These are phyloP conservation scores for Loriculus beryllinus DNA, from an alignment of 2,797 vertebrate genomes.

Conservation along the genomic window DNA sequence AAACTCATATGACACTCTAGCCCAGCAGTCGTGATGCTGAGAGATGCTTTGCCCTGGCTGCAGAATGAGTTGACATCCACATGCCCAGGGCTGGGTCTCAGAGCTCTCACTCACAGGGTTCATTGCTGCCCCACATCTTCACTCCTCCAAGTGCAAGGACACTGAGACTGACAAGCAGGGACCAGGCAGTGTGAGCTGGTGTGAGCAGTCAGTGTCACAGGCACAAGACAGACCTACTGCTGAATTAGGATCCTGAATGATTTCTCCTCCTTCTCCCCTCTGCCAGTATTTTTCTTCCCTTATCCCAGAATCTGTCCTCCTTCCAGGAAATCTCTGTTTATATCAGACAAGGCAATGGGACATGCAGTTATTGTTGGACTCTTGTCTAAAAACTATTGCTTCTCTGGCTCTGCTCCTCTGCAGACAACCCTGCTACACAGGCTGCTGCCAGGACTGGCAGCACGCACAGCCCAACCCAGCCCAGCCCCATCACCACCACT, in stretches of 20 bases:
- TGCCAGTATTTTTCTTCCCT: neutral
- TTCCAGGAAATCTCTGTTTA: conserved; percentile 22
- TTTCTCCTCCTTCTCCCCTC: neutral
- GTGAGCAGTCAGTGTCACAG: neutral
- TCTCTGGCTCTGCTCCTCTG: neutral
- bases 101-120: neutral
- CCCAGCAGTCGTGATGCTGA: neutral
- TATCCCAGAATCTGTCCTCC: neutral
- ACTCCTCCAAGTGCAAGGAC: neutral
- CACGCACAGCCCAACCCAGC: neutral
- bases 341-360: conserved; percentile 13
- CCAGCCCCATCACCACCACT: neutral
- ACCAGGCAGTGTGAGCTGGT: neutral
- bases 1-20: fast-evolving
- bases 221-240: neutral
- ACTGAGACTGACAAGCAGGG: neutral
- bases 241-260: neutral
- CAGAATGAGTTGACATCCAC: neutral
- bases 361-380: neutral
- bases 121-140: fast-evolving
- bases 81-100: fast-evolving
- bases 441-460: neutral
- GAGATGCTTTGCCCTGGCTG: neutral
- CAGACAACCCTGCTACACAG: neutral
- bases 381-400: neutral